Conservation (phyloP, 2,113 vertebrate genomes). For the Ptyas mucosa region DNA sequence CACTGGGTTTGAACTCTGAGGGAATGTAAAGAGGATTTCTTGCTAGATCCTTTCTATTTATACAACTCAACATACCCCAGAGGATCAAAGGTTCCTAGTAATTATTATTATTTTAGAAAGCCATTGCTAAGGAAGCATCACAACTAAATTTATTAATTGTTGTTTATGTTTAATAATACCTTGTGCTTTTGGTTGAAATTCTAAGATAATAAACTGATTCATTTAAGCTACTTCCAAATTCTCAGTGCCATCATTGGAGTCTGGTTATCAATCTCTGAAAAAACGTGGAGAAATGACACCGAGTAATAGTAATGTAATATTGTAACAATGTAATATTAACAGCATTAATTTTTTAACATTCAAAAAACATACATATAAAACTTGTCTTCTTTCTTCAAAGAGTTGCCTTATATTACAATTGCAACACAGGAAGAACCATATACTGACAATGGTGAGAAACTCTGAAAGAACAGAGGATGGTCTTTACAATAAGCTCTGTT, state of each 20-base stretch:
- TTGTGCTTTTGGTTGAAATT: background rate
- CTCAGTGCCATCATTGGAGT: background rate
- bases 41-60: background rate
- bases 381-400: background rate
- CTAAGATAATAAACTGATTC: constrained; percentile 16
- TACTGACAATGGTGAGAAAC: background rate
- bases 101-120: too few species aligned
- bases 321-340: background rate
- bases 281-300: background rate
- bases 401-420: background rate
- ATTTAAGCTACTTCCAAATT: background rate
- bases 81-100: background rate
- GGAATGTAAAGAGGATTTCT: background rate
- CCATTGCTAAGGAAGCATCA: background rate
- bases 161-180: background rate
- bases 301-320: background rate
- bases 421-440: background rate
- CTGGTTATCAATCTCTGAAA: background rate
- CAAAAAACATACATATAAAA: background rate
- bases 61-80: background rate
- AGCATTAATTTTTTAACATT: background rate
- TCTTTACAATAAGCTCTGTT: background rate
- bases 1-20: background rate
- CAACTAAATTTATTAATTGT: background rate
- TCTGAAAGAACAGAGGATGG: background rate